Base-by-base conservation (phyloP, 2,113 vertebrate species). In the Gobius niger region DNA sequence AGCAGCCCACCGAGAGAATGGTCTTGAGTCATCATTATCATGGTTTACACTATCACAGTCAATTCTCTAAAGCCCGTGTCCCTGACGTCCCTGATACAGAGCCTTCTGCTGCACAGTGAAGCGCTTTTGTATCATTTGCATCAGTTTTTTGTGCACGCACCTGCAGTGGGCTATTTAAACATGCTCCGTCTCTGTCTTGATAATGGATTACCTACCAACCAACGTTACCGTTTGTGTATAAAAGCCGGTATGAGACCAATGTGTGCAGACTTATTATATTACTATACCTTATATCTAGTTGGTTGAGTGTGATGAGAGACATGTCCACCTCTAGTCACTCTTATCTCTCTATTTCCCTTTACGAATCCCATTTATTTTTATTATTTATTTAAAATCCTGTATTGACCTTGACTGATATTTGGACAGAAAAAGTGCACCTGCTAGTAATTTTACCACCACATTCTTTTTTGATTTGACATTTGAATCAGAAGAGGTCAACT, bases 1-100 rank as follows among this genome's bases (percentile, higher is more conserved):
- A 65, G 57, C 74, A 82, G 52, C 65, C 63, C 68, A 69, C 77
- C 77, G 63, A 60, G 67, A 64, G 49, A 67, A 83, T 51, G 69
- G 71, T 77, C 82, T 78, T 86, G 79, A 85, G 65, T 83, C 82
- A 78, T 81, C 73, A 82, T 86, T 71, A 79, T 75, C 70, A 57
- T 44, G 56, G 54, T 81, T 80, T 68, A 67, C 73, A 84, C 70
- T 82, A 79, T 66, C 24, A 46, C 5, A 9, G 74, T 42, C 18
- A 57, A 40, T 57, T 40, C 24, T 40, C 24, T 12, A 10, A 9
- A 59, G 12, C 34, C 24, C 15, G 24, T 41, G 8, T 59, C 56
- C 56, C 56, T 41, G 34, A 41, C 56, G 13, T 41, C 56, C 56
- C 50, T 64, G 24, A 63, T 16, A 59, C 51, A 69, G 12, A 46